Percentiles rank a stretch among this genome's conserved stretches.
Conservation (phyloP, 2,113 vertebrate species). For the Hymenochirus boettgeri region DNA sequence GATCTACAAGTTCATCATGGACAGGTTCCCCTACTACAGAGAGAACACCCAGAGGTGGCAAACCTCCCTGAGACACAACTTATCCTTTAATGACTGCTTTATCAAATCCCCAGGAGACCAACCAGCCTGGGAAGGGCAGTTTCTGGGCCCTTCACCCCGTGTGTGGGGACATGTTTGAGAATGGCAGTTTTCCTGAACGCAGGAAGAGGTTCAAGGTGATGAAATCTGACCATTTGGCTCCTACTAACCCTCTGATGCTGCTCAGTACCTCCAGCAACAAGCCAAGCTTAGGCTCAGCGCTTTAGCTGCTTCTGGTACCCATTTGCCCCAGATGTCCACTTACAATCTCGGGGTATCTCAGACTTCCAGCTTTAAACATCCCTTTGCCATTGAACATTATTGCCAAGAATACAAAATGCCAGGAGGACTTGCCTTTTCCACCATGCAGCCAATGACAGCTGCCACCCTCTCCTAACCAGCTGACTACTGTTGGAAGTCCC, state of each 20-base stretch:
- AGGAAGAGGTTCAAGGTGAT: constrained; percentile 95
- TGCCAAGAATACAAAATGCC: constrained; percentile 96
- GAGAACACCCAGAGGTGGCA: constrained; percentile 90
- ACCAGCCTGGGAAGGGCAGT: constrained; percentile 91
- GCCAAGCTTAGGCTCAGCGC: constrained; percentile 93
- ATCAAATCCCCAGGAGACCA: constrained; percentile 94
- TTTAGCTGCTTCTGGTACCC: constrained; percentile 83
- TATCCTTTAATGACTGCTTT: constrained; percentile 97
- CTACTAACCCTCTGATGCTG: constrained; percentile 88
- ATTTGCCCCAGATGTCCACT: constrained; percentile 85
- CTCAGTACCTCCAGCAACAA: constrained; percentile 94
- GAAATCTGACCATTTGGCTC: constrained; percentile 80
- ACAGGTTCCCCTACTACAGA: constrained; percentile 91
- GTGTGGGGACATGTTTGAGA: constrained; percentile 98
- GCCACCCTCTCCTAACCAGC: constrained; percentile 88
- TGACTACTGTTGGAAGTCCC: constrained; percentile 76
- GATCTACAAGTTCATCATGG: constrained; percentile 99
- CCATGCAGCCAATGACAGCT: constrained; percentile 89
- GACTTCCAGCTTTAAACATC: constrained; percentile 93
- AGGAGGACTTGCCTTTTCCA: constrained; percentile 89
- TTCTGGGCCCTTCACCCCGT: constrained; percentile 96
- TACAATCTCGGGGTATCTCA: constrained; percentile 90
- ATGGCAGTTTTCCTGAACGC: constrained; percentile 91
- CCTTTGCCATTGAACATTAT: constrained; percentile 97
- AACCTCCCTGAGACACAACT: constrained; percentile 94